Evolutionary conservation across 2,113 vertebrate species (phyloP).

Genomic region (Martes martes): DNA sequence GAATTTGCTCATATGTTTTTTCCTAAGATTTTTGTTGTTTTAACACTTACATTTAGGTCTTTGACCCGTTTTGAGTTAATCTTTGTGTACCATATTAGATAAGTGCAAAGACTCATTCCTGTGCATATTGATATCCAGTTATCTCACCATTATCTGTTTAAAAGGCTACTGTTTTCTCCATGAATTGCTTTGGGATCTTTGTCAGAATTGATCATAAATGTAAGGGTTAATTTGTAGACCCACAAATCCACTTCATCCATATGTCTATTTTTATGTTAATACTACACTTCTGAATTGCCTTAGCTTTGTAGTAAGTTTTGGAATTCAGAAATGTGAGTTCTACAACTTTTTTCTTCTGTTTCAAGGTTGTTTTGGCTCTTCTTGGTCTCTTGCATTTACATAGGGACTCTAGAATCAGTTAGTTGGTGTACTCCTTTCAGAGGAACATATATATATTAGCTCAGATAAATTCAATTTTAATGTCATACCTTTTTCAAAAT

Average conservation of each 20-base stretch:
- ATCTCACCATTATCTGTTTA: neutral
- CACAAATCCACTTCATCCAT: neutral
- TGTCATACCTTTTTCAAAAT: neutral
- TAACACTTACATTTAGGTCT: neutral
- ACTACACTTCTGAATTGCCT: neutral
- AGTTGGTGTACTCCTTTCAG: neutral
- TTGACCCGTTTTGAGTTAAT: neutral
- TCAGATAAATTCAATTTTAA: neutral
- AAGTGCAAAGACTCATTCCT: neutral
- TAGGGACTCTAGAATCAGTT: neutral
- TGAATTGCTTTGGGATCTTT: neutral
- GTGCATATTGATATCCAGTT: neutral
- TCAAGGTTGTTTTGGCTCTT: neutral
- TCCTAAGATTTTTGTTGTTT: neutral
- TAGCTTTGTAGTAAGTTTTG: neutral
- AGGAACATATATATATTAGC: neutral
- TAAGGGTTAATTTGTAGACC: neutral
- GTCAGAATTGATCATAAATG: neutral
- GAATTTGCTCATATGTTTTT: neutral
- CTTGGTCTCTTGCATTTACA: neutral
- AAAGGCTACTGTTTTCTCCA: neutral
- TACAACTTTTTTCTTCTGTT: neutral
- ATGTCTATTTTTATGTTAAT: neutral
- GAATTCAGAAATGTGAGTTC: neutral
- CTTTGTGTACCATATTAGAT: neutral